phyloP scores from a whole-genome alignment of 2,113 vertebrate genomes.

The Phaetusa simplex region DNA sequence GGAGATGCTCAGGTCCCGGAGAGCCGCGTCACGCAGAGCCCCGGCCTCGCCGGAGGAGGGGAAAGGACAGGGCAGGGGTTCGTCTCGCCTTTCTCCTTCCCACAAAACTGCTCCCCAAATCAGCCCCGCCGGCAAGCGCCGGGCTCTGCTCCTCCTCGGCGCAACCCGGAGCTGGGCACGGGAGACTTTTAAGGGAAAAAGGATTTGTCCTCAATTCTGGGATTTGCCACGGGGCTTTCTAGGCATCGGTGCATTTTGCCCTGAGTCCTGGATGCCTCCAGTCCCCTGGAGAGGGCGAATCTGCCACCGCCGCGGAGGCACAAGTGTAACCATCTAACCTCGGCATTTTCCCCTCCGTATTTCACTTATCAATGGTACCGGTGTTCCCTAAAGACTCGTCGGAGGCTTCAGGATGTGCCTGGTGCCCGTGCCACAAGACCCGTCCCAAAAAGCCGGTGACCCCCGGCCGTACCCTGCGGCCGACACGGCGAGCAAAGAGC shows the following conservation, averaged over 20 bases:
- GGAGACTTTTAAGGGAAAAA: not conserved
- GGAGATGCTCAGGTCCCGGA: not conserved
- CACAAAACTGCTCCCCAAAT: not conserved
- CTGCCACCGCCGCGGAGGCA: not conserved
- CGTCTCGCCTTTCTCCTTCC: not conserved
- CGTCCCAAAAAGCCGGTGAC: accelerated
- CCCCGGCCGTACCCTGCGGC: not conserved
- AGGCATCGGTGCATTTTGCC: accelerated
- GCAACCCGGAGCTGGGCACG: not conserved
- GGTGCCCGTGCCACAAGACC: no score
- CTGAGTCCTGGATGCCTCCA: not conserved
- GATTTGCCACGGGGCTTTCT: not conserved
- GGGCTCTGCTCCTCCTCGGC: not conserved
- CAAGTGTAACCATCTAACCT: accelerated
- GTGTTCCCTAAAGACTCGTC: accelerated
- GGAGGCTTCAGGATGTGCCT: accelerated
- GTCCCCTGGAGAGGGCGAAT: not conserved
- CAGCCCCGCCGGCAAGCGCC: not conserved
- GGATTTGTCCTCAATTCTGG: not conserved
- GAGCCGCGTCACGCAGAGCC: accelerated
- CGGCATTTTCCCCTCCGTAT: accelerated
- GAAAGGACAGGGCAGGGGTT: not conserved
- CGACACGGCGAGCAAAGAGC: accelerated
- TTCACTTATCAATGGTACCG: accelerated
- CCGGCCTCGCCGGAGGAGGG: not conserved